Conservation (phyloP, 2,113 vertebrate species). For the Cisticola juncidis region DNA sequence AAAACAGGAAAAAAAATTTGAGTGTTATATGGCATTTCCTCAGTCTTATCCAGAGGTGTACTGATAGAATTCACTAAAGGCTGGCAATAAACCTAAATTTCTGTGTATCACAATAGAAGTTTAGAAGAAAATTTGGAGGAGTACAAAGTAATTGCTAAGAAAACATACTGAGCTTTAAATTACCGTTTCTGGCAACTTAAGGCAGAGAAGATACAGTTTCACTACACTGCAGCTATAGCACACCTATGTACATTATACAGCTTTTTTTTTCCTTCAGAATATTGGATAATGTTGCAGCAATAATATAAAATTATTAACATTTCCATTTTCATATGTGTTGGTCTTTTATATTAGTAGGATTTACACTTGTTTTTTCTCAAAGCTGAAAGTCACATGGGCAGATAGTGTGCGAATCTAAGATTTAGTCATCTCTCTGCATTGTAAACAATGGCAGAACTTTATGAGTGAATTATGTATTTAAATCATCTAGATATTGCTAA, state of each 20-base stretch:
- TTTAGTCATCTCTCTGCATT: not conserved
- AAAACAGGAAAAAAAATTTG: not conserved
- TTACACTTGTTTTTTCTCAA: not conserved
- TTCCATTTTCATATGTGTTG: not conserved
- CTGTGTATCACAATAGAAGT: not conserved
- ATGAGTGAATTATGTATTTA: not conserved
- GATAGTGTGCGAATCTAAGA: not conserved
- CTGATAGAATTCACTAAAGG: not conserved
- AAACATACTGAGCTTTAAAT: not conserved
- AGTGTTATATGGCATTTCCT: not conserved
- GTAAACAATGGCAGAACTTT: not conserved
- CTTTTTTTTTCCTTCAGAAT: not conserved
- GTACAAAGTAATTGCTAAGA: not conserved
- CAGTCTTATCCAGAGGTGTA: not conserved
- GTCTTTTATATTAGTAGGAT: not conserved
- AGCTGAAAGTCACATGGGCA: not conserved
- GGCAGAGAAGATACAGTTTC: not conserved
- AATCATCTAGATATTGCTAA: not conserved
- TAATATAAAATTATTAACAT: not conserved
- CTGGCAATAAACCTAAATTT: not conserved
- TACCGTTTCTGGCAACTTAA: not conserved
- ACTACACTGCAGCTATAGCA: not conserved
- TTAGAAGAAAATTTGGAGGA: not conserved
- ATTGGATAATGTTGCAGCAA: not conserved
- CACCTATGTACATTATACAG: not conserved